Conservation (phyloP, 1,140 invertebrate species). For the Eumeta japonica region DNA sequence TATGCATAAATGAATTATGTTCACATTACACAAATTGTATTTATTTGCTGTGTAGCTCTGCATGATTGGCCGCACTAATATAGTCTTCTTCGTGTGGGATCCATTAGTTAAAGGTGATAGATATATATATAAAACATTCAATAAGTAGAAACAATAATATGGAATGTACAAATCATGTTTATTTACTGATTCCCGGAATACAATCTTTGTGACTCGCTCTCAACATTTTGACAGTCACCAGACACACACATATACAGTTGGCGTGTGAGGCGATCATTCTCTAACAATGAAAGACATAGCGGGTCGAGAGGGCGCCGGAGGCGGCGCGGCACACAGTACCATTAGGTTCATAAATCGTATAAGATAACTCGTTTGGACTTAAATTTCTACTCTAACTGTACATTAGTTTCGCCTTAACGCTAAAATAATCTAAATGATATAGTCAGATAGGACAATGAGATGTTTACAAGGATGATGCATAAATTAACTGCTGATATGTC, state of each 20-base stretch:
- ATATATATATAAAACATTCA: constrained; percentile 42
- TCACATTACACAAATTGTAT: background rate
- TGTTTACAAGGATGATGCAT: constrained; percentile 32
- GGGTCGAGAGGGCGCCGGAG: constrained; percentile 2
- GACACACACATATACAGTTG: no score
- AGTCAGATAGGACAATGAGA: constrained; percentile 38
- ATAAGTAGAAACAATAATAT: constrained; percentile 61
- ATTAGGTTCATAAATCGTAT: constrained; percentile 48
- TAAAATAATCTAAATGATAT: constrained; percentile 60
- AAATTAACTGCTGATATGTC: constrained; percentile 45
- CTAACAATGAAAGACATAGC: constrained; percentile 29
- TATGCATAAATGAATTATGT: background rate
- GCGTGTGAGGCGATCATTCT: no score
- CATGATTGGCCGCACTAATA: no score
- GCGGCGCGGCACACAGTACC: constrained; percentile 42
- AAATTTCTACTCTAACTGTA: constrained; percentile 60
- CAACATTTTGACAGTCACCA: constrained; percentile 22
- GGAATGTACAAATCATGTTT: constrained; percentile 69
- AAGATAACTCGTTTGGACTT: constrained; percentile 54
- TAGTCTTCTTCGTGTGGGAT: no score
- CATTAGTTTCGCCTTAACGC: constrained; percentile 60
- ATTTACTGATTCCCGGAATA: constrained; percentile 59
- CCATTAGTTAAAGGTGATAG: no score
- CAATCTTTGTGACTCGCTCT: constrained; percentile 52
- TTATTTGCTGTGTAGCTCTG: no score